Evolutionary conservation across 1,140 invertebrate genomes (phyloP), one percentile per base, ranked within the genome.

Genomic region (Phortica variegata): DNA sequence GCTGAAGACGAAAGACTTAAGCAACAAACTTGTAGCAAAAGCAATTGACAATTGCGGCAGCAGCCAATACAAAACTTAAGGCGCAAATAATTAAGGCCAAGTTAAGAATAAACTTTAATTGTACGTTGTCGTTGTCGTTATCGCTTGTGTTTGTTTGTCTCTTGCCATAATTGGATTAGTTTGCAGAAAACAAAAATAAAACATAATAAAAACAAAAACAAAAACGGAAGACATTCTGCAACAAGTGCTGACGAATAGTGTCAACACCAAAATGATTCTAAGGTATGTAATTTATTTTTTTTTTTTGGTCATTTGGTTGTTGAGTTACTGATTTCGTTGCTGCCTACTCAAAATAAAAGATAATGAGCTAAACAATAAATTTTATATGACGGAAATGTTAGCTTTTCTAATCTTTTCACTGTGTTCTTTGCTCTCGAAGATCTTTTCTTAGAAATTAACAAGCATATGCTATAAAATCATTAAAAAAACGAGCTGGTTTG

Each of bases 191-290:
- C 16, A 26, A 32, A 36, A 17, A 21, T 39, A 40, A 52, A 41
- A 58, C 58, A 58, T 58, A 52, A 61, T 65, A 56, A 56, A 34
- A 56, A 65, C 51, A 63, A 68, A 52, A 19, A 50, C 34, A 36
- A 29, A 31, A 29, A 44, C 63, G 47, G 52, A 40, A 49, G 57
- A 54, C 60, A 54, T n/a, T n/a, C n/a, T n/a, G n/a, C n/a, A 40
- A 33, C 61, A 65, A 65, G 55, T 61, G 37, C 43, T 47, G 52
- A 68, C 60, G 60, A 60, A 45, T 60, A 68, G 58, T 60, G 57
- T 60, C 65, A 58, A 68, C 54, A n/a, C n/a, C n/a, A 68, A 68
- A 55, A 68, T 68, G 63, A 68, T 68, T 61, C 60, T 68, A 63
- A 68, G 63, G 63, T 68, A 63, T 55, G 63, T 62, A 38, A 26